These are phyloP conservation scores for Taenioides sp. DNA, from an alignment of 2,797 vertebrate species.

Conservation along the genomic window DNA sequence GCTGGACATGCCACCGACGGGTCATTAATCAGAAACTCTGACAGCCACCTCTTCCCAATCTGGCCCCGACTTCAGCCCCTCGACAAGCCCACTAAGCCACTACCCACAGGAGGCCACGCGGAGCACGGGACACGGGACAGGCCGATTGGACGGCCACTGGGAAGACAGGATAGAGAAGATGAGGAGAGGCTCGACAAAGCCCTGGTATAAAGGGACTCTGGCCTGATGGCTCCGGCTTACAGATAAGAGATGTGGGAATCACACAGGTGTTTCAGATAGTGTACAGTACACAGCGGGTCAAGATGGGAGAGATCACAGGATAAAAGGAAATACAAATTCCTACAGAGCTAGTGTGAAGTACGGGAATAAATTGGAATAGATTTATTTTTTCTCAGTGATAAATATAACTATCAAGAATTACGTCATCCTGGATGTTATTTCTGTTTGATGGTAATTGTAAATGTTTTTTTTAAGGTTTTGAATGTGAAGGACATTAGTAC, in stretches of 20 bases:
- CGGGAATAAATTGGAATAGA: not conserved
- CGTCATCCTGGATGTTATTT: not conserved
- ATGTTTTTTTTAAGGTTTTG: not conserved
- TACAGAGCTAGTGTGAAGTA: not conserved
- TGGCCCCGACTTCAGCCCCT: conserved; percentile 68
- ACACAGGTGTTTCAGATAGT: conserved; percentile 16
- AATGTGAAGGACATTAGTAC: not conserved
- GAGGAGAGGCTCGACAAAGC: conserved; percentile 40
- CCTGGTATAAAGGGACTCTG: conserved; percentile 36
- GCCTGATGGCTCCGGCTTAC: conserved; percentile 31
- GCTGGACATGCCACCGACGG: conserved; percentile 97
- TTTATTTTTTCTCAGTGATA: not conserved
- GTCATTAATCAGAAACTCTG: conserved; percentile 99
- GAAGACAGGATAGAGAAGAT: conserved; percentile 50
- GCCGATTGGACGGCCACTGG: conserved; percentile 54
- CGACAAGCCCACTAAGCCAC: conserved; percentile 72
- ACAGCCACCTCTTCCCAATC: conserved; percentile 91
- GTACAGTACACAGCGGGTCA: conserved; percentile 15
- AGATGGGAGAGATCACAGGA: not conserved
- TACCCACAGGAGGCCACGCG: conserved; percentile 73
- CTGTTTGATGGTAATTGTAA: not conserved
- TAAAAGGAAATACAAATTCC: not conserved
- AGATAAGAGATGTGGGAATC: conserved; percentile 47
- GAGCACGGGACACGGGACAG: conserved; percentile 53
- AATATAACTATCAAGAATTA: not conserved